Conservation (phyloP, 2,888 invertebrate genomes). For the Tromatobia lineatoria region DNA sequence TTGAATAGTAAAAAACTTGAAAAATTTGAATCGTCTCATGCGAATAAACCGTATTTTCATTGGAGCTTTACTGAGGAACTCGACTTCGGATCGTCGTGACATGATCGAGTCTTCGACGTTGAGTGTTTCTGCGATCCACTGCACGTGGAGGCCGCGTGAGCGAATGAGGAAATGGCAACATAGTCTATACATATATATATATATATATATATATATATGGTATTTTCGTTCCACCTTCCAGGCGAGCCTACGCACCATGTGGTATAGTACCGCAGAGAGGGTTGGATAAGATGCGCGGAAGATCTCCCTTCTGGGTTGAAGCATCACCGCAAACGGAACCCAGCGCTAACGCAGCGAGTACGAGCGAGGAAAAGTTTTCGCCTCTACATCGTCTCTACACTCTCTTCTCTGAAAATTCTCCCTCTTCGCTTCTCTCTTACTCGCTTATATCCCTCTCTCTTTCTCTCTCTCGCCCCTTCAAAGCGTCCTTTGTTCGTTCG, state of each 20-base stretch:
- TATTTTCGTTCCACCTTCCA: conserved; percentile 36
- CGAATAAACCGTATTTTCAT: too few species aligned
- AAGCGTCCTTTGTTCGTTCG: conserved; percentile 80
- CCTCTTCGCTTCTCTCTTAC: conserved; percentile 32
- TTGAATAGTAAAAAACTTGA: too few species aligned
- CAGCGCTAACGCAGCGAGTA: conserved; percentile 3
- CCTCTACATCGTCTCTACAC: conserved; percentile 52
- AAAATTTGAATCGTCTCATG: too few species aligned
- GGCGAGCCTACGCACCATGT: conserved; percentile 2
- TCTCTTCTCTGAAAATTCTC: conserved; percentile 51
- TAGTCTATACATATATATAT: too few species aligned
- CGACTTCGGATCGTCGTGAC: background rate
- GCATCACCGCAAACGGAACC: conserved; percentile 31
- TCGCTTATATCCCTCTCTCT: conserved; percentile 71
- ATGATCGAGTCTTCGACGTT: conserved; percentile 27
- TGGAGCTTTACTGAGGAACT: background rate
- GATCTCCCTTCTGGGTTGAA: conserved; percentile 37
- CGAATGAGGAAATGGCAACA: conserved; percentile 34
- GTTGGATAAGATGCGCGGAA: conserved; percentile 57
- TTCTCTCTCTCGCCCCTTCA: conserved; percentile 77
- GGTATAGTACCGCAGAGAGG: conserved; percentile 35
- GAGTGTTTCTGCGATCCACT: conserved; percentile 31
- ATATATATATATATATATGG: conserved; percentile 6
- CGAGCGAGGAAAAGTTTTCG: conserved; percentile 50
- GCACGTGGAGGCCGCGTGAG: conserved; percentile 11